Evolutionary conservation across 2,797 vertebrate genomes (phyloP).

Genomic region (Emys orbicularis): DNA sequence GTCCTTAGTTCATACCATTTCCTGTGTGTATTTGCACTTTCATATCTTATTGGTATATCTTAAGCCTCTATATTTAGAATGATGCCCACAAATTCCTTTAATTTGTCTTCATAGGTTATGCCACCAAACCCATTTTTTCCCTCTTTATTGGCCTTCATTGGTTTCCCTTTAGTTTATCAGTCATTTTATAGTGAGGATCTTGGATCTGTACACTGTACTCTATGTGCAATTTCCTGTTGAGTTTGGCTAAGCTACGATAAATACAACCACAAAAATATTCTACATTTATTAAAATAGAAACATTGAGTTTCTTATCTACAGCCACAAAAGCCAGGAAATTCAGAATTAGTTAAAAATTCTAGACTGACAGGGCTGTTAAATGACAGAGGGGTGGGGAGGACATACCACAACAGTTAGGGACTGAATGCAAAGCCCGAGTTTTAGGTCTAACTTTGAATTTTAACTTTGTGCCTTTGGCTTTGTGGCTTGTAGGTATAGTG

Average conservation of each 20-base stretch:
- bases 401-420: constrained; percentile 26
- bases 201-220: constrained; percentile 22
- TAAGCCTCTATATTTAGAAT: neutral
- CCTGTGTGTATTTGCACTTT: neutral
- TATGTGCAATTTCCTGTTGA: constrained; percentile 64
- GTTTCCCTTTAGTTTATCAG: constrained; percentile 4
- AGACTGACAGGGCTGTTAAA: constrained; percentile 67
- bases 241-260: constrained; percentile 46
- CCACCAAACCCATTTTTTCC: neutral
- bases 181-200: neutral
- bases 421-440: constrained; percentile 49
- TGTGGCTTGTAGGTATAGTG: constrained; percentile 48
- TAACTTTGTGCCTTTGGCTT: constrained; percentile 16
- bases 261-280: constrained; percentile 62
- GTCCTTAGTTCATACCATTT: neutral
- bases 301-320: constrained; percentile 71
- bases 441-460: constrained; percentile 30
- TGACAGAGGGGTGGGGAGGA: constrained; percentile 55
- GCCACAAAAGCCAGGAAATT: constrained; percentile 79
- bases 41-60: neutral
- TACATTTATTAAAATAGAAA: constrained; percentile 78
- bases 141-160: neutral
- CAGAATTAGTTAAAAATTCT: constrained; percentile 66
- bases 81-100: neutral
- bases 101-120: neutral